Base-by-base conservation (phyloP, 2,797 vertebrate species). In the Dicrostonyx torquatus region DNA sequence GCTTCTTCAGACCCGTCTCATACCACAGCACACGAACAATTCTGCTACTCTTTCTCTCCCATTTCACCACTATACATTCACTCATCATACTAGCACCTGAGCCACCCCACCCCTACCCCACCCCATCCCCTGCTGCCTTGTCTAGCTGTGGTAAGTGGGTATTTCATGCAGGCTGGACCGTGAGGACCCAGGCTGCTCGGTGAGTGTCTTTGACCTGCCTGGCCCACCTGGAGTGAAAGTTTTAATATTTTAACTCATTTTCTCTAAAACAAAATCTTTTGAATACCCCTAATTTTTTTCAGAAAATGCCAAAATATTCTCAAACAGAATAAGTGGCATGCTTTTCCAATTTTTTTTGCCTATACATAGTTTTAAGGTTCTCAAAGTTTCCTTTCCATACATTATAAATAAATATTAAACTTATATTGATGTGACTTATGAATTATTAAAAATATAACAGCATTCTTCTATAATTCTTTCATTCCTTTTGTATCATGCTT, bases 71-170 rank as follows among this genome's bases (percentile, higher is more conserved):
- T 22, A 40, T 40, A 13, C 1, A 24, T 40, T 12, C 6, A 22
- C 10, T 24, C 37, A 72, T 72, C 3, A 5, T 24, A 40, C 12
- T 72, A 37, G 37, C 4, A 26, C 20, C 8, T 11, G 4, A 13
- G 20, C 20, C n/a, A n/a, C n/a, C n/a, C n/a, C n/a, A n/a, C n/a
- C n/a, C n/a, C n/a, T n/a, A n/a, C n/a, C n/a, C n/a, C n/a, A n/a
- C n/a, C n/a, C n/a, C n/a, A n/a, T n/a, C n/a, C n/a, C 9, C 20
- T 2, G 22, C 10, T 40, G 10, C 8, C 37, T 72, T 72, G 20
- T 11, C 0, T 3, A 5, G 20, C 68, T 40, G 34, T 5, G 10
- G 0, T 2, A 13, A 12, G 22, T 72, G 20, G 37, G 4, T 40
- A 22, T 40, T 72, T 43, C 2, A 6, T 20, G 18, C 4, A 72